Percentiles rank a stretch among this genome's conserved stretches.
These are phyloP conservation scores for Dioctria rufipes DNA, from an alignment of 2,888 invertebrate genomes.

Conservation along the genomic window DNA sequence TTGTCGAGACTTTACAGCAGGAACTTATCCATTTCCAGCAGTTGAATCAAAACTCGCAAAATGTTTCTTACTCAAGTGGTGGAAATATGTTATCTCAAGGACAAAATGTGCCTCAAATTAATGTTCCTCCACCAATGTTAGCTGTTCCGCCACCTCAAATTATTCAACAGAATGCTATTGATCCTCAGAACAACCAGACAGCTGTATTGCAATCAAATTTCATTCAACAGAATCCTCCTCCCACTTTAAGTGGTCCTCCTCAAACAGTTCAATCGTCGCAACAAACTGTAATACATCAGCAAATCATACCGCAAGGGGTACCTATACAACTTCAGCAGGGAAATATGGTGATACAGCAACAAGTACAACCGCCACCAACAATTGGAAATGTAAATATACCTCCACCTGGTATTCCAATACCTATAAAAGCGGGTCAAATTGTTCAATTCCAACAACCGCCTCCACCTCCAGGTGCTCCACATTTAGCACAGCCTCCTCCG, in stretches of 20 bases:
- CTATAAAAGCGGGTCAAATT: slow-evolving; percentile 59
- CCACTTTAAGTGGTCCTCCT: slow-evolving; percentile 49
- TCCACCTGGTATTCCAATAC: slow-evolving; percentile 59
- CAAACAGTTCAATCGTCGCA: slow-evolving; percentile 57
- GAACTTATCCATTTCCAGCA: slow-evolving; percentile 69
- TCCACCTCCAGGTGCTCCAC: slow-evolving; percentile 55
- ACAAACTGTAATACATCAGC: slow-evolving; percentile 62
- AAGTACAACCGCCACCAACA: slow-evolving; percentile 46
- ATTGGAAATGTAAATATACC: slow-evolving; percentile 60
- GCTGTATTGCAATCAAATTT: slow-evolving; percentile 58
- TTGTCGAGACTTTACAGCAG: slow-evolving; percentile 83
- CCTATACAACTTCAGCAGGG: slow-evolving; percentile 63
- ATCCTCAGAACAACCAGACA: slow-evolving; percentile 51
- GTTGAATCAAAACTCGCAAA: slow-evolving; percentile 56
- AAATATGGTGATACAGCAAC: slow-evolving; percentile 62
- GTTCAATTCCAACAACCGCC: slow-evolving; percentile 60
- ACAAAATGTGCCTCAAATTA: slow-evolving; percentile 61
- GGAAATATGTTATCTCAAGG: slow-evolving; percentile 55
- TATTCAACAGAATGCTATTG: slow-evolving; percentile 56
- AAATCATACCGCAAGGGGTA: slow-evolving; percentile 61
- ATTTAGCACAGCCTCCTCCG: slow-evolving; percentile 60
- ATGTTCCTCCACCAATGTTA: slow-evolving; percentile 61
- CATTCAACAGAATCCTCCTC: slow-evolving; percentile 58
- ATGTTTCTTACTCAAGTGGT: slow-evolving; percentile 42
- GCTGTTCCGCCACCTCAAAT: slow-evolving; percentile 56